Evolutionary conservation across 2,888 invertebrate genomes (phyloP).

Genomic region (Vannuccia rotundouncinata): DNA sequence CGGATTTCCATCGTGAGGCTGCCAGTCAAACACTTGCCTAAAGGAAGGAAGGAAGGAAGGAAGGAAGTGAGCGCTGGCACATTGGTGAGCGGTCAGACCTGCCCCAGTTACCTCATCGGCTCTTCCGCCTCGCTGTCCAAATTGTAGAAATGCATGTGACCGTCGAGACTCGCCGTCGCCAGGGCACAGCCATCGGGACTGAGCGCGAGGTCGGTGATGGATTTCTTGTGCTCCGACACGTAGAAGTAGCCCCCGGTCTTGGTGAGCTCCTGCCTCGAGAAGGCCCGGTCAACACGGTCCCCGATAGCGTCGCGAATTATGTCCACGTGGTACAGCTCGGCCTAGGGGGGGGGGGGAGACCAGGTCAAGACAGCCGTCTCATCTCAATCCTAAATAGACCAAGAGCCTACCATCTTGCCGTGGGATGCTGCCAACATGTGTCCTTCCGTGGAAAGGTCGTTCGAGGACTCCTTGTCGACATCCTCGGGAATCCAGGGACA

Average conservation of each 20-base stretch:
- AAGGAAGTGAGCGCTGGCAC: too few relatives aligned
- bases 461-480: slow-evolving; percentile 54
- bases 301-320: neutral
- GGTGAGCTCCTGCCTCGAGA: neutral
- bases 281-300: neutral
- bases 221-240: slow-evolving; percentile 48
- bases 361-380: neutral
- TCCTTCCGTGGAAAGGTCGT: neutral
- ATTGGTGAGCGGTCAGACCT: too few relatives aligned
- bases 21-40: slow-evolving; percentile 67
- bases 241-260: slow-evolving; percentile 38
- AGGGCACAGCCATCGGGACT: slow-evolving; percentile 89
- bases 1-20: slow-evolving; percentile 78
- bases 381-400: neutral
- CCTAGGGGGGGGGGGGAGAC: neutral
- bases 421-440: slow-evolving; percentile 1
- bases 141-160: slow-evolving; percentile 80
- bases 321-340: neutral
- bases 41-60: neutral
- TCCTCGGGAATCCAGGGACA: slow-evolving; percentile 76
- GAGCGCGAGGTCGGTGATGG: slow-evolving; percentile 76
- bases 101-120: neutral
- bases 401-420: neutral
- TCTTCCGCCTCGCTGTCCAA: slow-evolving; percentile 58
- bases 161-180: slow-evolving; percentile 79